Evolutionary conservation across 2,797 vertebrate species (phyloP).

Genomic region (Helarctos malayanus): DNA sequence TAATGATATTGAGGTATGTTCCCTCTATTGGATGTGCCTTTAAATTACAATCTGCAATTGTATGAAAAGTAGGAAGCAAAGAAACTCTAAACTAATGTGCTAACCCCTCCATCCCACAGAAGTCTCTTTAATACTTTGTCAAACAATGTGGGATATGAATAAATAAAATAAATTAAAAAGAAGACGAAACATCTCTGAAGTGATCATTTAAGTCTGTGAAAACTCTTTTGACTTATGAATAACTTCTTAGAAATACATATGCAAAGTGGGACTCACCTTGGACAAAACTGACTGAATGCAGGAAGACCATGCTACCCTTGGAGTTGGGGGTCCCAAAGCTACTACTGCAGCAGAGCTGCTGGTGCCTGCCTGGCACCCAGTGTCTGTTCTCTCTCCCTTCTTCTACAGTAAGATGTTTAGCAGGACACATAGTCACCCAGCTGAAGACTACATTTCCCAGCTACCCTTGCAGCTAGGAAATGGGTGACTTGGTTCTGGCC

Average conservation of each 20-base stretch:
- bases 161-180: neutral
- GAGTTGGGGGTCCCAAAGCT: neutral
- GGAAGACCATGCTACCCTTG: neutral
- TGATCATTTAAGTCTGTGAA: neutral
- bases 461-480: neutral
- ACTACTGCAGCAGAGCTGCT: neutral
- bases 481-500: neutral
- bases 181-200: slow-evolving; percentile 34
- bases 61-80: neutral
- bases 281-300: neutral
- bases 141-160: neutral
- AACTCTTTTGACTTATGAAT: neutral
- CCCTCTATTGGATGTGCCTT: neutral
- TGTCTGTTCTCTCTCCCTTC: neutral
- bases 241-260: neutral
- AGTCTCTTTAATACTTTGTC: neutral
- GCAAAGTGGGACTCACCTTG: neutral
- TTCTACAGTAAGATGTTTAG: neutral
- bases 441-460: slow-evolving; percentile 10
- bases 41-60: neutral
- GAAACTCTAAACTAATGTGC: neutral
- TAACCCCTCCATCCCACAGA: neutral
- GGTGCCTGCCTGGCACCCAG: neutral
- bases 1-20: too few species aligned
- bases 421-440: neutral